phyloP scores from a whole-genome alignment of 2,888 invertebrate species.

The Seladonia tumulorum region DNA sequence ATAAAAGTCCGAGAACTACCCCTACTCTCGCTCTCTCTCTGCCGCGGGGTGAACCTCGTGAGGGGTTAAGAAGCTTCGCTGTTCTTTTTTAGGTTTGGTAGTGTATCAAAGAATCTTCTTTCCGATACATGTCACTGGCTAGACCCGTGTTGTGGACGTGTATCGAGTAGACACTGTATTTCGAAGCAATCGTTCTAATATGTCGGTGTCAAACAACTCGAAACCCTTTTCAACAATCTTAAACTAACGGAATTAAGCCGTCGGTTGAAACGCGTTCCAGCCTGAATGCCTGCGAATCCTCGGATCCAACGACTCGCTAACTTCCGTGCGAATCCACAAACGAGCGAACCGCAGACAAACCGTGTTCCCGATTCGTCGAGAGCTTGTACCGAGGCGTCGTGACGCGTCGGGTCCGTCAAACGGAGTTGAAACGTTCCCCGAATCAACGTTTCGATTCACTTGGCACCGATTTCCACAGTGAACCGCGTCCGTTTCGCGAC shows the following conservation, averaged over 20 bases:
- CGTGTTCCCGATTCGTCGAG: background rate
- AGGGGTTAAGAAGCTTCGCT: too few relatives aligned
- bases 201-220: background rate
- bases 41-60: too few relatives aligned
- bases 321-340: background rate
- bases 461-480: background rate
- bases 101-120: too few relatives aligned
- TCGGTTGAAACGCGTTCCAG: background rate
- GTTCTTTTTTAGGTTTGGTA: too few relatives aligned
- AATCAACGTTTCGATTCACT: constrained; percentile 1
- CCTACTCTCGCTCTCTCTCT: too few relatives aligned
- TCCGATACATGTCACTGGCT: too few relatives aligned
- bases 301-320: background rate
- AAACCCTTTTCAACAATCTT: background rate
- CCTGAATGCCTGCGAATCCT: background rate
- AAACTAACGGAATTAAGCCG: background rate
- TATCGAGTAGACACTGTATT: too few relatives aligned
- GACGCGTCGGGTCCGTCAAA: background rate
- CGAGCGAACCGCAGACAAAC: constrained; percentile 7
- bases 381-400: background rate
- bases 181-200: background rate
- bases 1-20: too few relatives aligned
- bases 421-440: background rate
- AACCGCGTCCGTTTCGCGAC: background rate
- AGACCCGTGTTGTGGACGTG: too few relatives aligned